phyloP scores from a whole-genome alignment of 2,888 invertebrate species.

The Didymodactylos carnosus region DNA sequence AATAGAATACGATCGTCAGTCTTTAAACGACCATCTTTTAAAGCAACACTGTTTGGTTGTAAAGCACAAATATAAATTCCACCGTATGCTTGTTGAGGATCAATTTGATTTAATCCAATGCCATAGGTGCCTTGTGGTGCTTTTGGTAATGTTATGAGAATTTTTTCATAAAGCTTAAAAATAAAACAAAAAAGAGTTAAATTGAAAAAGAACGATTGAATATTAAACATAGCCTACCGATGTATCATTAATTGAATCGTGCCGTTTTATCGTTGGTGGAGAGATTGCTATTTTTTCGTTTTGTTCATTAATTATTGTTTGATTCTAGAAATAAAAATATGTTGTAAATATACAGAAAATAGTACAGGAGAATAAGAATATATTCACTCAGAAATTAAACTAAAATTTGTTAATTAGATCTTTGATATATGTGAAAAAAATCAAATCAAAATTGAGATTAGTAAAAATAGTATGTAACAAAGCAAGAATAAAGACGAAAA shows the following conservation, averaged over 20 bases:
- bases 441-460: too few relatives aligned
- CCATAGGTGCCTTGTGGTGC: neutral
- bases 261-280: too few relatives aligned
- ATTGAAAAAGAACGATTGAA: neutral
- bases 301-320: too few relatives aligned
- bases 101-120: neutral
- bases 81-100: neutral
- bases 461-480: too few relatives aligned
- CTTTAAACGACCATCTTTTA: neutral
- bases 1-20: neutral
- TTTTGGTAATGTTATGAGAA: neutral
- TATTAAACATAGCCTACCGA: neutral
- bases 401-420: too few relatives aligned
- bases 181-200: neutral
- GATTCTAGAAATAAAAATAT: too few relatives aligned
- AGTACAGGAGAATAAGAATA: too few relatives aligned
- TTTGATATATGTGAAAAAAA: too few relatives aligned
- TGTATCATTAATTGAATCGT: neutral
- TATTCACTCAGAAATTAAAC: too few relatives aligned
- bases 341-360: too few relatives aligned
- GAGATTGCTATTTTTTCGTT: too few relatives aligned
- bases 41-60: neutral
- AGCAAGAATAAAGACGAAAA: too few relatives aligned
- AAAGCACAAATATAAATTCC: neutral
- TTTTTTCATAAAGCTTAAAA: neutral